Evolutionary conservation across 2,113 vertebrate genomes (phyloP).

Genomic region (Etheostoma spectabile): DNA sequence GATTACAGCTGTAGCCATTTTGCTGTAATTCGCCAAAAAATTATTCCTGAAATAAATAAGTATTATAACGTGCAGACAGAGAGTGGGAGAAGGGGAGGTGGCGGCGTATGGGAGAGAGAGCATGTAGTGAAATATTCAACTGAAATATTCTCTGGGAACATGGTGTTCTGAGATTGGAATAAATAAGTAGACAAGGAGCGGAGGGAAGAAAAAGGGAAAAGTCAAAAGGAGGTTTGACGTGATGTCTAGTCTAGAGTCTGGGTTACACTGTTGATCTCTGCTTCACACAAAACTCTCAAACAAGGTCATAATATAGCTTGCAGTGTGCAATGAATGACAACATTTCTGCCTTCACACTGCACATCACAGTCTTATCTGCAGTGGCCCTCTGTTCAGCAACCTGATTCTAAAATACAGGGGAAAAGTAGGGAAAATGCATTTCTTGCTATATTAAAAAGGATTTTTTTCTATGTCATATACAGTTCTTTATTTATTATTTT

Average conservation of each 20-base stretch:
- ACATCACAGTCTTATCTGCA: constrained; percentile 29
- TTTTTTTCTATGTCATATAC: constrained; percentile 1
- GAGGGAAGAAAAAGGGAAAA: constrained; percentile 42
- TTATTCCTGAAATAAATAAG: constrained; percentile 82
- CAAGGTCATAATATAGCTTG: constrained; percentile 50
- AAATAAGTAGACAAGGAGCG: constrained; percentile 66
- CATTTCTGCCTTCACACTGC: constrained; percentile 28
- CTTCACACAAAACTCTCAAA: constrained; percentile 54
- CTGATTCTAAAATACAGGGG: neutral
- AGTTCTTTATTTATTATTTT: neutral
- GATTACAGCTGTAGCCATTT: constrained; percentile 84
- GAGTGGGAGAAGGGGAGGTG: constrained; percentile 7
- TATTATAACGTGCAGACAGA: constrained; percentile 64
- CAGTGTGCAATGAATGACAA: constrained; percentile 33
- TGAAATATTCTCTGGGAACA: constrained; percentile 71
- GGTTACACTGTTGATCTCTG: constrained; percentile 53
- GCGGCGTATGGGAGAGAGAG: constrained; percentile 14
- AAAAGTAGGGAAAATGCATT: neutral
- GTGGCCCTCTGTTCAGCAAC: constrained; percentile 34
- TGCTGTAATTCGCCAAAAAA: constrained; percentile 81
- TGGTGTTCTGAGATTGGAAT: constrained; percentile 76
- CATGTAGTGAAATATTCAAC: constrained; percentile 77
- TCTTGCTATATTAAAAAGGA: neutral
- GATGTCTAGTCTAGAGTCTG: constrained; percentile 55
- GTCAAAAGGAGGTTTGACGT: constrained; percentile 62